These are phyloP conservation scores for Leptoteleia sp. DNA, from an alignment of 1,140 invertebrate species.

Conservation along the genomic window DNA sequence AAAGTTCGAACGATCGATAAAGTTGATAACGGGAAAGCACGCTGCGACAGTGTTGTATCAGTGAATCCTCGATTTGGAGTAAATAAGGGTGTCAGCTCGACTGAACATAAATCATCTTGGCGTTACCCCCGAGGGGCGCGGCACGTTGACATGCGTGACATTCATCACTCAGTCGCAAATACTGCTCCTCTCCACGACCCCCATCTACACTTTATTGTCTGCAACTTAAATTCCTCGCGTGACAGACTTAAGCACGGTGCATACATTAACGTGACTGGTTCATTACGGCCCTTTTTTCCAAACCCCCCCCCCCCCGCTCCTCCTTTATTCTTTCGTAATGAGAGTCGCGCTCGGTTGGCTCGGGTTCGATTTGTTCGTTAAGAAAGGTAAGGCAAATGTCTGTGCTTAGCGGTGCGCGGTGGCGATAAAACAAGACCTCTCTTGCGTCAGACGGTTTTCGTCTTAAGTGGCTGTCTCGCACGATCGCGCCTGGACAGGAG, in stretches of 20 bases:
- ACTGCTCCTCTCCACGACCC: slow-evolving; percentile 30
- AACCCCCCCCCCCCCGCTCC: too few relatives aligned
- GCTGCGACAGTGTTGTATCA: slow-evolving; percentile 46
- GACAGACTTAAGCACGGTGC: slow-evolving; percentile 33
- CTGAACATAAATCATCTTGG: slow-evolving; percentile 66
- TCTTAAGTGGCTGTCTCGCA: slow-evolving; percentile 33
- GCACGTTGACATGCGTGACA: slow-evolving; percentile 67
- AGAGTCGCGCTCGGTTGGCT: not conserved
- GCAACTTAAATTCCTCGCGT: slow-evolving; percentile 40
- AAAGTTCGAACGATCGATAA: slow-evolving; percentile 47
- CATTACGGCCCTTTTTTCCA: slow-evolving; percentile 6
- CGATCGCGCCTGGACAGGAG: slow-evolving; percentile 35
- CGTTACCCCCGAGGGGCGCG: slow-evolving; percentile 55
- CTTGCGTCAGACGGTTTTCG: not conserved
- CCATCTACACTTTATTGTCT: slow-evolving; percentile 43
- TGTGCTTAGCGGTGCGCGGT: too few relatives aligned
- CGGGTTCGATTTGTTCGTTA: too few relatives aligned
- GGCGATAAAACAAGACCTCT: too few relatives aligned
- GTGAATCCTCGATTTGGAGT: slow-evolving; percentile 48
- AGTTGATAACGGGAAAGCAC: slow-evolving; percentile 23
- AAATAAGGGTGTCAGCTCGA: slow-evolving; percentile 55
- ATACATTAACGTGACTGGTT: slow-evolving; percentile 18
- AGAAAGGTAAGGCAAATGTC: too few relatives aligned
- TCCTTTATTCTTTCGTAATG: slow-evolving; percentile 20
- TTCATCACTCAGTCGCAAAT: slow-evolving; percentile 61